These are phyloP conservation scores for Antitype chi DNA, from an alignment of 2,888 invertebrate species.

Conservation along the genomic window DNA sequence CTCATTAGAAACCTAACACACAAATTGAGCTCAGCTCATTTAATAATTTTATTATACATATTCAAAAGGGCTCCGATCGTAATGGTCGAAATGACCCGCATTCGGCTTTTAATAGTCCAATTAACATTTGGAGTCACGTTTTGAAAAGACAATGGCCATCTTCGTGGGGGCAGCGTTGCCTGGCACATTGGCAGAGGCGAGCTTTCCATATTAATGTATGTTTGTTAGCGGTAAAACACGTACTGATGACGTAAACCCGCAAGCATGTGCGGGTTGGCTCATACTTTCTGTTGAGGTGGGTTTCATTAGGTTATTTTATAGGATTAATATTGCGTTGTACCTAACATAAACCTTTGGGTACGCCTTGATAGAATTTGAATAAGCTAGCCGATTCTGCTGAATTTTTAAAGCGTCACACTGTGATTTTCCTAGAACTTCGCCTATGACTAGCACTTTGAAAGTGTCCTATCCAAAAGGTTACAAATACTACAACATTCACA, in stretches of 20 bases:
- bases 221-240: conserved; percentile 90
- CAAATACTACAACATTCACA: conserved; percentile 7
- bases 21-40: conserved; percentile 88
- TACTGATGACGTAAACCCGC: conserved; percentile 85
- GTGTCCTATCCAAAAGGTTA: conserved; percentile 56
- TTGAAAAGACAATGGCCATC: conserved; percentile 90
- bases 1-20: conserved; percentile 90
- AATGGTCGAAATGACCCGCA: conserved; percentile 90
- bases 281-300: conserved; percentile 76
- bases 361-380: conserved; percentile 59
- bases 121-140: conserved; percentile 91
- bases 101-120: conserved; percentile 90
- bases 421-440: conserved; percentile 49
- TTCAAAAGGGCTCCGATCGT: conserved; percentile 89
- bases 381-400: conserved; percentile 38
- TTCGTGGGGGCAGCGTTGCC: conserved; percentile 89
- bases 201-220: conserved; percentile 90
- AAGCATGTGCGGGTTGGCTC: conserved; percentile 82
- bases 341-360: conserved; percentile 52
- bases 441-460: conserved; percentile 43
- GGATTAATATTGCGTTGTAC: conserved; percentile 58
- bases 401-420: conserved; percentile 33
- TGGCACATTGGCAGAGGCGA: conserved; percentile 88
- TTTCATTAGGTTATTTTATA: conserved; percentile 69
- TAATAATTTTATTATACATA: conserved; percentile 91